Evolutionary conservation across 2,113 vertebrate genomes (phyloP).

Genomic region (Scomber colias): DNA sequence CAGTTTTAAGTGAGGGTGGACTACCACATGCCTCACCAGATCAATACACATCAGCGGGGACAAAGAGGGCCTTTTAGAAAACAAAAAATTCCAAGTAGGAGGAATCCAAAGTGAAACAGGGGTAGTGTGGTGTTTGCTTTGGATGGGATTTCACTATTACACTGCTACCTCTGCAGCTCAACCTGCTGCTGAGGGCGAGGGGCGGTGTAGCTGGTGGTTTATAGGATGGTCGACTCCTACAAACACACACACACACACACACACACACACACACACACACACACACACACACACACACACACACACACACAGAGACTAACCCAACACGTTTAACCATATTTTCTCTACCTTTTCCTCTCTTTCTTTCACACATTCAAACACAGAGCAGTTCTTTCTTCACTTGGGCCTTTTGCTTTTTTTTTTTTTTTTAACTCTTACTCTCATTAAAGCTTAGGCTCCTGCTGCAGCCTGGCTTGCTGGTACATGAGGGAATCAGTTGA

Average conservation of each 20-base stretch:
- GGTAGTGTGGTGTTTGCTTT: conserved; percentile 71
- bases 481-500: conserved; percentile 44
- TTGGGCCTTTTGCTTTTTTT: conserved; percentile 55
- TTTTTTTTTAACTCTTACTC: conserved; percentile 41
- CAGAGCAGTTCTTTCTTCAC: conserved; percentile 73
- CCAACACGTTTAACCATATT: conserved; percentile 10
- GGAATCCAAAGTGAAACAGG: conserved; percentile 61
- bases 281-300: conserved; percentile 4
- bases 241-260: conserved; percentile 19
- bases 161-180: conserved; percentile 16
- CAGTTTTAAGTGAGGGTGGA: conserved; percentile 32
- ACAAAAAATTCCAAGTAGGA: conserved; percentile 58
- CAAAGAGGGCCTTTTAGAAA: conserved; percentile 74
- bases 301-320: conserved; percentile 30
- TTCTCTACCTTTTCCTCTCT: neutral
- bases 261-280: conserved; percentile 17
- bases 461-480: conserved; percentile 23
- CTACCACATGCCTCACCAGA: conserved; percentile 50
- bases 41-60: conserved; percentile 52
- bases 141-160: conserved; percentile 69
- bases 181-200: conserved; percentile 37
- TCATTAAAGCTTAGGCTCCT: conserved; percentile 59
- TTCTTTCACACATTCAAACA: conserved; percentile 42
- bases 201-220: conserved; percentile 27
- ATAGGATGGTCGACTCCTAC: conserved; percentile 23